Evolutionary conservation across 35 echinoderm and acorn worm species (phyloP).

Genomic region (Patiria miniata): DNA sequence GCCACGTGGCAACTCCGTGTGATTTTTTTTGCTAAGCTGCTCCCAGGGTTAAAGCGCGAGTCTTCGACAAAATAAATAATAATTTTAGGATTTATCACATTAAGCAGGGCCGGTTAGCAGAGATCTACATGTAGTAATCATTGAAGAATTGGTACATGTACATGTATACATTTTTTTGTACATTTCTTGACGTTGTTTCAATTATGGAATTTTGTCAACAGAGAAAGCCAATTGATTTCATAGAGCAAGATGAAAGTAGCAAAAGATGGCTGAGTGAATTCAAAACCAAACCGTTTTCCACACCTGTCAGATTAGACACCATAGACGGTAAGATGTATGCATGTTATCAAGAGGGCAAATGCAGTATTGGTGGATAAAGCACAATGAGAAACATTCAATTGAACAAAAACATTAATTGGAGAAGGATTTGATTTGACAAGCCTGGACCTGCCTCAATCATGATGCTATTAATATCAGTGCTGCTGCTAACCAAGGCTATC

Average conservation of each 20-base stretch:
- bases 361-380: background rate
- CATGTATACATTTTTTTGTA: background rate
- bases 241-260: conserved; percentile 84
- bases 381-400: background rate
- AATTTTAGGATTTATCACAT: background rate
- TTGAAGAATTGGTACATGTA: background rate
- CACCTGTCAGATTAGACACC: conserved; percentile 73
- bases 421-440: background rate
- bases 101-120: background rate
- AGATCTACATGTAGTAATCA: background rate
- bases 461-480: background rate
- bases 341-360: background rate
- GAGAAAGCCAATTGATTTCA: conserved; percentile 80
- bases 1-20: background rate
- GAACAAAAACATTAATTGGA: background rate
- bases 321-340: conserved; percentile 73
- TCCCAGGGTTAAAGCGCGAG: background rate
- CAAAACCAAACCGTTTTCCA: conserved; percentile 78
- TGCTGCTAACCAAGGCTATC: background rate
- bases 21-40: too few species aligned
- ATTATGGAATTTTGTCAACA: conserved; percentile 35
- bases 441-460: background rate
- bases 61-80: background rate
- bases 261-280: conserved; percentile 94
- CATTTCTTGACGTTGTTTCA: background rate